Percentiles rank a stretch among this genome's conserved stretches.
These are phyloP conservation scores for Xestia sexstrigata DNA, from an alignment of 2,888 invertebrate species.

Conservation along the genomic window DNA sequence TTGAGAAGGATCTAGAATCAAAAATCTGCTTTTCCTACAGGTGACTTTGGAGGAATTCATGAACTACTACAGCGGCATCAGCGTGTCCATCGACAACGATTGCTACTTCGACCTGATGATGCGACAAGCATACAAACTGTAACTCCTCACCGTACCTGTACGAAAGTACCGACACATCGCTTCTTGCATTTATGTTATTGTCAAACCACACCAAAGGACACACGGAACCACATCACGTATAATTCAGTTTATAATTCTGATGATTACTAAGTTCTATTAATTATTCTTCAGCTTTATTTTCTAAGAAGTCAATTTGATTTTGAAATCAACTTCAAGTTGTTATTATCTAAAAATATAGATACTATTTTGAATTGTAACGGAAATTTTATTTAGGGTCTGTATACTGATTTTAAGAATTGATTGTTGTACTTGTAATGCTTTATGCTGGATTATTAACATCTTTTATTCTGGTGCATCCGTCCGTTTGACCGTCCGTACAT, in stretches of 20 bases:
- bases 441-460: constrained; percentile 7
- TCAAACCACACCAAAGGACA: constrained; percentile 29
- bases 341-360: constrained; percentile 52
- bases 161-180: constrained; percentile 34
- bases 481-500: constrained; percentile 20
- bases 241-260: constrained; percentile 4
- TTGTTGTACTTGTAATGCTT: constrained; percentile 9
- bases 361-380: constrained; percentile 37
- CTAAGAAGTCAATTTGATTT: constrained; percentile 48
- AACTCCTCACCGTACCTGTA: constrained; percentile 73
- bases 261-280: constrained; percentile 1
- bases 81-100: constrained; percentile 98
- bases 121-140: constrained; percentile 97
- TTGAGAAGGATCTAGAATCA: neutral
- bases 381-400: constrained; percentile 9
- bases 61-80: constrained; percentile 98
- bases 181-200: constrained; percentile 32
- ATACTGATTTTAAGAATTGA: neutral
- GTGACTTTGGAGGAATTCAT: constrained; percentile 98
- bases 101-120: constrained; percentile 98
- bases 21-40: constrained; percentile 84
- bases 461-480: constrained; percentile 16
- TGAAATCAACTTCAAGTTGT: constrained; percentile 27
- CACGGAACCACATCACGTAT: constrained; percentile 7
- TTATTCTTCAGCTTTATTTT: constrained; percentile 17